phyloP scores from a whole-genome alignment of 2,797 vertebrate genomes.

The Babyrousa celebensis region DNA sequence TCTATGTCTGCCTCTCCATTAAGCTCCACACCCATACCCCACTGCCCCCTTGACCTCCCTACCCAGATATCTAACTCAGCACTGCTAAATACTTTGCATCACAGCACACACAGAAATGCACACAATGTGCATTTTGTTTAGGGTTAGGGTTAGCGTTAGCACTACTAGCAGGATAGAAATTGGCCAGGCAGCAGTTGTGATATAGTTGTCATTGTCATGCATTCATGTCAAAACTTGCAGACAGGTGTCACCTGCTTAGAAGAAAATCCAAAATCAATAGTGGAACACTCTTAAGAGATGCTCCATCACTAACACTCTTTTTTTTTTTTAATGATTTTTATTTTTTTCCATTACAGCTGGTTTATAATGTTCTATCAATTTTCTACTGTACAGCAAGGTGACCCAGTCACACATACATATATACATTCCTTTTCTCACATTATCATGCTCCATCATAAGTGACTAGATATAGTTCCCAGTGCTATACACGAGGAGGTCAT shows the following conservation, averaged over 20 bases:
- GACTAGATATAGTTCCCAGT: too few relatives aligned
- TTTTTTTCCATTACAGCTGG: too few relatives aligned
- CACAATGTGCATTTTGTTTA: too few relatives aligned
- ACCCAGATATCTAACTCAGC: background rate
- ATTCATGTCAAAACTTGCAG: background rate
- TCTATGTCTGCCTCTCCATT: background rate
- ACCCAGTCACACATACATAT: too few relatives aligned
- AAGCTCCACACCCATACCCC: background rate
- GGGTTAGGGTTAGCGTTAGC: background rate
- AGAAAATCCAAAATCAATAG: background rate
- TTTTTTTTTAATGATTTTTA: background rate
- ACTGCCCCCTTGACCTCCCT: background rate
- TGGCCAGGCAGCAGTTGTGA: background rate
- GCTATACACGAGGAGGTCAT: too few relatives aligned
- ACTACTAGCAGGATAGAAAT: background rate
- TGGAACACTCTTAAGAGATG: background rate
- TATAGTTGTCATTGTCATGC: background rate
- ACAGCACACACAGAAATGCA: accelerated
- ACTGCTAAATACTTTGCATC: background rate
- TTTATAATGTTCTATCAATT: too few relatives aligned
- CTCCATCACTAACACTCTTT: background rate
- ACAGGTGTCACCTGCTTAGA: background rate
- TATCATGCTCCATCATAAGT: too few relatives aligned
- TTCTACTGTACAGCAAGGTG: too few relatives aligned
- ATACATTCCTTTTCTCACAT: too few relatives aligned